Conservation (phyloP, 2,113 vertebrate species). For the Microcebus murinus region DNA sequence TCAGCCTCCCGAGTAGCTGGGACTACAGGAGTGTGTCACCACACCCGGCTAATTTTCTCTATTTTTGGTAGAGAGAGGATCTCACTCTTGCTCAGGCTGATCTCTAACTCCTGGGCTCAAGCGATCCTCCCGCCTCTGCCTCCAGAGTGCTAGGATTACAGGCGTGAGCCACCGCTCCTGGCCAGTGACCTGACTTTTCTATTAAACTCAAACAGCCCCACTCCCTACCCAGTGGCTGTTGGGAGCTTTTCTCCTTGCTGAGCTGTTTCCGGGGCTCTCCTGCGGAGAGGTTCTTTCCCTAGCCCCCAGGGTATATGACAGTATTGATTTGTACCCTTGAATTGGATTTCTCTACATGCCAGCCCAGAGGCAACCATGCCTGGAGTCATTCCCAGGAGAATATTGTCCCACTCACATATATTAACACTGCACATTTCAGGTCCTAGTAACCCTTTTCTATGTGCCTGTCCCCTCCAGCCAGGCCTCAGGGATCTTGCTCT, state of each 20-base stretch:
- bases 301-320: not conserved
- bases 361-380: not conserved
- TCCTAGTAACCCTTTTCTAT: not conserved
- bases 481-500: not conserved
- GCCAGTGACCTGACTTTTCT: too few species aligned
- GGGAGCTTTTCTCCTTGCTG: not conserved
- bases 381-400: not conserved
- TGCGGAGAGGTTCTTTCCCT: not conserved
- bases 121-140: too few species aligned
- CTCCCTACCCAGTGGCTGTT: not conserved
- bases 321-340: not conserved
- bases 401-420: not conserved
- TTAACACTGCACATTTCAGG: too few species aligned
- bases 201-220: not conserved
- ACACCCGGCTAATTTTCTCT: too few species aligned
- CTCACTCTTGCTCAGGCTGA: too few species aligned
- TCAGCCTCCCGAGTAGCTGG: too few species aligned
- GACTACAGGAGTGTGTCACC: too few species aligned
- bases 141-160: too few species aligned
- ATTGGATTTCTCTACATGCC: not conserved
- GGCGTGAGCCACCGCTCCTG: too few species aligned
- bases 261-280: not conserved
- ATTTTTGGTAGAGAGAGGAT: too few species aligned
- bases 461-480: not conserved
- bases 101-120: too few species aligned